A percentile compares a stretch with the other conserved stretches of the same genome.
Conservation (phyloP, 2,888 invertebrate species). For the Chirona hameri region DNA sequence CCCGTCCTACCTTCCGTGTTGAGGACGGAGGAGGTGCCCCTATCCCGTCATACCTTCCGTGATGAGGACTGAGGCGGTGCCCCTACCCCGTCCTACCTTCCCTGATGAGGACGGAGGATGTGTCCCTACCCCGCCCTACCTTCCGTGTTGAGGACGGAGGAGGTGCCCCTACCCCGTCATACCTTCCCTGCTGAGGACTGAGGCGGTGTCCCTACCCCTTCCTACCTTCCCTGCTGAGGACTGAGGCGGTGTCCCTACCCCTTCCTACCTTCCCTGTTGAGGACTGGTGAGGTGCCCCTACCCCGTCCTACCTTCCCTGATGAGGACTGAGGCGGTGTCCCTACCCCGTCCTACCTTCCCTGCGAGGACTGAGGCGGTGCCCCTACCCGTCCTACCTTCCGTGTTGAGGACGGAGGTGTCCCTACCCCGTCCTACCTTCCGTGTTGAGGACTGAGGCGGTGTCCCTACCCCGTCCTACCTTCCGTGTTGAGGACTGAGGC, state of each 20-base stretch:
- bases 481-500: conserved; percentile 34
- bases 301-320: conserved; percentile 30
- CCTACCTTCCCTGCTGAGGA: conserved; percentile 33
- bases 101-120: conserved; percentile 33
- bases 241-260: conserved; percentile 31
- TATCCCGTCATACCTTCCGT: conserved; percentile 29
- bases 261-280: conserved; percentile 33
- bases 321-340: conserved; percentile 34
- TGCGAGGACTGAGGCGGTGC: conserved; percentile 34
- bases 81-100: conserved; percentile 27
- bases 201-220: conserved; percentile 22
- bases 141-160: conserved; percentile 34
- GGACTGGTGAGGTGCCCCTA: conserved; percentile 31
- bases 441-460: conserved; percentile 34
- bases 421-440: conserved; percentile 28
- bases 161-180: conserved; percentile 1
- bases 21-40: conserved; percentile 33
- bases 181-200: conserved; percentile 35
- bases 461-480: conserved; percentile 26
- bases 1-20: conserved; percentile 32
- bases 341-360: conserved; percentile 26
- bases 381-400: conserved; percentile 25
- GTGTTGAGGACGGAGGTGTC: conserved; percentile 33
- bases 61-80: conserved; percentile 34
- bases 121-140: conserved; percentile 28